These are phyloP conservation scores for Microtus pennsylvanicus DNA, from an alignment of 2,113 vertebrate genomes.

Conservation along the genomic window DNA sequence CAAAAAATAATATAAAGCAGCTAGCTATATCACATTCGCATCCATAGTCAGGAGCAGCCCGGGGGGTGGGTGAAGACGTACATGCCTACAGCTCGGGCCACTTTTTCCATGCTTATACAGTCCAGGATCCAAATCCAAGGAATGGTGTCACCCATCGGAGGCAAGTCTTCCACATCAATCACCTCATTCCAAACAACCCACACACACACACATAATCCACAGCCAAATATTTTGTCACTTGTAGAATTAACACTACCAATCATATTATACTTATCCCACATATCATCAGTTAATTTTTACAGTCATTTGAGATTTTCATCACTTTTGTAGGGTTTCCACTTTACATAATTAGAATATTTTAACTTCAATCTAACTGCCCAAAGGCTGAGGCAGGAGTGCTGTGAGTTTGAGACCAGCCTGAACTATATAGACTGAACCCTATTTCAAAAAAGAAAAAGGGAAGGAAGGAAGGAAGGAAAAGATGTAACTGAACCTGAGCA, in stretches of 20 bases:
- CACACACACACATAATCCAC: neutral
- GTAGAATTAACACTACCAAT: neutral
- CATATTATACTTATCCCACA: neutral
- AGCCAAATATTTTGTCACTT: neutral
- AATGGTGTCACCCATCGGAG: neutral
- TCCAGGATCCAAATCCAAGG: neutral
- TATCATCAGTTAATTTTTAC: neutral
- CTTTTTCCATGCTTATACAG: neutral
- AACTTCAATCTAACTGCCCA: neutral
- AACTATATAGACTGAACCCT: neutral
- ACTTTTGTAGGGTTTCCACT: neutral
- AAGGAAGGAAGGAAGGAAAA: neutral
- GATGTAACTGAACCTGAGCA: neutral
- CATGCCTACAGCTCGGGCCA: neutral
- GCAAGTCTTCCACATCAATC: neutral
- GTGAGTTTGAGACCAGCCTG: neutral
- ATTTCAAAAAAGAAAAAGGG: neutral
- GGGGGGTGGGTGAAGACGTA: neutral
- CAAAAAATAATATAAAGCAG: neutral
- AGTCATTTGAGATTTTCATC: slow-evolving; percentile 11
- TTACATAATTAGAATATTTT: slow-evolving; percentile 22
- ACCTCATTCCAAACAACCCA: neutral
- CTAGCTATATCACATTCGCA: neutral
- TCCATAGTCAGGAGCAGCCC: neutral
- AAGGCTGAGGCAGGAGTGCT: neutral